Evolutionary conservation across 2,797 vertebrate genomes (phyloP).

Genomic region (Paramormyrops hopkinsi): DNA sequence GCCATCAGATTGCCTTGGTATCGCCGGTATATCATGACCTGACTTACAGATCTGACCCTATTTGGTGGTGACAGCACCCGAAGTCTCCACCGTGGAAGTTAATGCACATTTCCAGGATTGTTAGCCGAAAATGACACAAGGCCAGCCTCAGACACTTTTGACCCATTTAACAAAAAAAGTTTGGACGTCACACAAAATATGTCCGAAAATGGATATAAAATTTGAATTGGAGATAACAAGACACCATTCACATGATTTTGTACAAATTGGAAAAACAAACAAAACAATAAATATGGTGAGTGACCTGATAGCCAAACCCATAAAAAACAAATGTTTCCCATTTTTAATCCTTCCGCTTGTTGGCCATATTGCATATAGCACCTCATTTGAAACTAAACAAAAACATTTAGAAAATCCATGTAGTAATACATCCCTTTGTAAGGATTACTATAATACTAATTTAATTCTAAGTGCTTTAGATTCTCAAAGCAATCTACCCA

Average conservation of each 20-base stretch:
- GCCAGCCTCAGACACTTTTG: neutral
- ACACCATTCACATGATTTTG: neutral
- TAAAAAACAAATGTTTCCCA: neutral
- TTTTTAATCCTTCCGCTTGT: neutral
- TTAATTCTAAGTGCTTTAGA: neutral
- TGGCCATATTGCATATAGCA: neutral
- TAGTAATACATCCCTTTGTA: neutral
- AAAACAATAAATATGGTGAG: neutral
- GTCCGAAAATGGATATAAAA: neutral
- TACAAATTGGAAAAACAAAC: neutral
- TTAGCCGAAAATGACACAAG: neutral
- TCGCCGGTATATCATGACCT: neutral
- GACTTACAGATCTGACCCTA: neutral
- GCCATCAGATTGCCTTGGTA: neutral
- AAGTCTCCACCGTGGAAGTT: neutral
- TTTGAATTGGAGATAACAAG: neutral
- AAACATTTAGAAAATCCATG: neutral
- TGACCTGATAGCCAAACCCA: neutral
- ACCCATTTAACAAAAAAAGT: neutral
- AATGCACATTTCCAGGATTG: neutral
- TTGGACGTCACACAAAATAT: neutral
- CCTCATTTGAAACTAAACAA: neutral
- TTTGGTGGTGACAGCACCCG: neutral
- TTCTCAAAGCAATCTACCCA: neutral
- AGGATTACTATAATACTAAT: neutral